These are phyloP conservation scores for Rattus rattus DNA, from an alignment of 2,113 vertebrate genomes.

Conservation along the genomic window DNA sequence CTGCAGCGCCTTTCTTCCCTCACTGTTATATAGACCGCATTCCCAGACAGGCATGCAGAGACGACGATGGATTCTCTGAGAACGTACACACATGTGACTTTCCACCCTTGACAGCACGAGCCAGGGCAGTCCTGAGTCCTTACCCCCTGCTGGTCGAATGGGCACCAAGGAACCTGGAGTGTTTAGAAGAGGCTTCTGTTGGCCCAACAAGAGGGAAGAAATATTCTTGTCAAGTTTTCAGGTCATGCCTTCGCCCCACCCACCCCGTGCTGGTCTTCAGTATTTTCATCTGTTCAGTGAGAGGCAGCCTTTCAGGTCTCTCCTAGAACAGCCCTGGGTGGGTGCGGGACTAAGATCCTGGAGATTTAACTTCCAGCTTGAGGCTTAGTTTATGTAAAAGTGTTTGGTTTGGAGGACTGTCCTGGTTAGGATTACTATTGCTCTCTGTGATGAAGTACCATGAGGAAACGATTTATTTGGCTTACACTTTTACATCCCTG, in stretches of 20 bases:
- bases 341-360: not conserved
- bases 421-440: not conserved
- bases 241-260: not conserved
- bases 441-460: not conserved
- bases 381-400: not conserved
- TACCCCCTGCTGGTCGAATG: not conserved
- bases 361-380: constrained; percentile 8
- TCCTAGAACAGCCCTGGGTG: not conserved
- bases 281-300: not conserved
- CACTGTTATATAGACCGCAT: not conserved
- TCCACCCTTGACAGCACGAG: no score
- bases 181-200: not conserved
- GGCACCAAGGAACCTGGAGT: not conserved
- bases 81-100: not conserved
- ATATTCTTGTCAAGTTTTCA: not conserved
- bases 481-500: not conserved
- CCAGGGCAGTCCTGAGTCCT: not conserved
- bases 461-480: not conserved
- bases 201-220: not conserved
- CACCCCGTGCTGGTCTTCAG: not conserved
- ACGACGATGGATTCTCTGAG: not conserved
- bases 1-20: not conserved
- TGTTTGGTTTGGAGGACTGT: not conserved
- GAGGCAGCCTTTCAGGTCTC: not conserved
- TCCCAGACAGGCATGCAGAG: not conserved